These are phyloP conservation scores for Drosophila sordidula DNA, from an alignment of 2,888 invertebrate genomes.

Conservation along the genomic window DNA sequence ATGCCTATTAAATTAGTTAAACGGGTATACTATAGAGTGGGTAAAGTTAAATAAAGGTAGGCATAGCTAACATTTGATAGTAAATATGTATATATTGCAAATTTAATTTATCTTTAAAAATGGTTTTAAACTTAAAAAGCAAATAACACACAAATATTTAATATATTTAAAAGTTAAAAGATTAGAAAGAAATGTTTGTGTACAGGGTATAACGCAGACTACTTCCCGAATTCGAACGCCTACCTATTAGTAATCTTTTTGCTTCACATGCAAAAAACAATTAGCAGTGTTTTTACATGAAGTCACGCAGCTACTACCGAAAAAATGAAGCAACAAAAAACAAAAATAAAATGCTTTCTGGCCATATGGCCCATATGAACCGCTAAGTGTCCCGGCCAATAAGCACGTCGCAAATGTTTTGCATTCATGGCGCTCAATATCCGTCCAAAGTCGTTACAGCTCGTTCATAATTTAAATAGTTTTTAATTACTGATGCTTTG, in stretches of 20 bases:
- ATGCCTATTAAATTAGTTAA: slow-evolving; percentile 10
- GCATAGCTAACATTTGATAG: background rate
- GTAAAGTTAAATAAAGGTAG: background rate
- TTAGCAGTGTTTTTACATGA: slow-evolving; percentile 54
- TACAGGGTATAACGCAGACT: slow-evolving; percentile 11
- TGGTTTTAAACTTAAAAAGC: background rate
- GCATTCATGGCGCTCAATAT: slow-evolving; percentile 43
- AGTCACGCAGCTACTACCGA: slow-evolving; percentile 45
- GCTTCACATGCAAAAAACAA: slow-evolving; percentile 35
- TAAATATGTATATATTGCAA: background rate
- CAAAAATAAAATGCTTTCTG: slow-evolving; percentile 6
- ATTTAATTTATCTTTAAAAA: too few relatives aligned
- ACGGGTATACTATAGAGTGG: background rate
- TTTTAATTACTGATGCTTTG: slow-evolving; percentile 39
- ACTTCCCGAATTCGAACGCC: too few relatives aligned
- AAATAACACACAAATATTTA: too few relatives aligned
- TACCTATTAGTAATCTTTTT: slow-evolving; percentile 14
- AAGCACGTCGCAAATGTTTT: slow-evolving; percentile 57
- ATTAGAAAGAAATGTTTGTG: too few relatives aligned
- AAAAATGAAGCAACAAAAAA: background rate
- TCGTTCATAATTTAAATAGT: slow-evolving; percentile 36
- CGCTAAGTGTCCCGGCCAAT: background rate
- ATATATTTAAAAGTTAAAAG: too few relatives aligned
- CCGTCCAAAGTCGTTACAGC: slow-evolving; percentile 46
- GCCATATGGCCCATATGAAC: slow-evolving; percentile 47